phyloP scores from a whole-genome alignment of 2,113 vertebrate genomes.

The Ia io region DNA sequence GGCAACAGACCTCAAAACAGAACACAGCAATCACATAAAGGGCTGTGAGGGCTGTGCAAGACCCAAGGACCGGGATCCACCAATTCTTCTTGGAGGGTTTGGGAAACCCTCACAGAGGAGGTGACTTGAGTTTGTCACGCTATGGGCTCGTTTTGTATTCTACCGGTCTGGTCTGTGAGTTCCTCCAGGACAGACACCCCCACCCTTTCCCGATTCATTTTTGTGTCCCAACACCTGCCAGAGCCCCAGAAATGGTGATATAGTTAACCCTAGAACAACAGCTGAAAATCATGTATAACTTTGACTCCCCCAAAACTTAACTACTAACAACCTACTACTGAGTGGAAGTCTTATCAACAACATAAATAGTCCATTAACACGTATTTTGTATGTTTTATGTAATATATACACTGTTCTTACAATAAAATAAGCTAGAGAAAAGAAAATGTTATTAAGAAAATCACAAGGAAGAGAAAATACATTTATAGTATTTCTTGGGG shows the following conservation, averaged over 20 bases:
- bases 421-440: background rate
- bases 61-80: background rate
- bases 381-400: background rate
- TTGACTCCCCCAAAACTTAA: background rate
- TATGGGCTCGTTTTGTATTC: background rate
- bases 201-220: fast-evolving
- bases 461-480: background rate
- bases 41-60: fast-evolving
- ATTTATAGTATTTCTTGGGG: background rate
- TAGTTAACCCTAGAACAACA: background rate
- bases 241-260: background rate
- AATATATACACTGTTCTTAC: background rate
- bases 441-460: background rate
- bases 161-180: background rate
- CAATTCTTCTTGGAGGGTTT: background rate
- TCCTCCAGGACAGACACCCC: background rate
- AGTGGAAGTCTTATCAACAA: background rate
- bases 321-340: background rate
- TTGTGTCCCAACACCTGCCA: background rate
- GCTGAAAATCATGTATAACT: background rate
- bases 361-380: too few species aligned
- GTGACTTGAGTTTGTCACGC: fast-evolving
- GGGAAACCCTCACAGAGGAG: background rate
- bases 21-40: background rate
- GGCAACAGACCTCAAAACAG: background rate